Evolutionary conservation across 2,888 invertebrate genomes (phyloP).

Genomic region (Cephus sareptanus): DNA sequence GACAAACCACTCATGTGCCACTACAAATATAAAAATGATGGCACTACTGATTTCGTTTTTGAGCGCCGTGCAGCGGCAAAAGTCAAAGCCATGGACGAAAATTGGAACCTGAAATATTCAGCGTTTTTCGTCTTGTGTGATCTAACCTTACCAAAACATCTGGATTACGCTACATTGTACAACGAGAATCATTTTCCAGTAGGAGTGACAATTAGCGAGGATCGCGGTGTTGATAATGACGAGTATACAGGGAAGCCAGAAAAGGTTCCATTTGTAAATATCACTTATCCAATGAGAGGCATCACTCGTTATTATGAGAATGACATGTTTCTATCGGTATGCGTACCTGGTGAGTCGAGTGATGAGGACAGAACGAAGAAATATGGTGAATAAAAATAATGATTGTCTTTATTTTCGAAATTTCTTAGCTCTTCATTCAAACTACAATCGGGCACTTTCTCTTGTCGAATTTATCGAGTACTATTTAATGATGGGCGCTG

Average conservation of each 20-base stretch:
- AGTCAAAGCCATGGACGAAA: slow-evolving; percentile 65
- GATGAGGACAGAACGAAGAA: not conserved
- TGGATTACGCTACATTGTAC: slow-evolving; percentile 15
- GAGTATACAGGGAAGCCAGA: slow-evolving; percentile 9
- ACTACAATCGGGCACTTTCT: slow-evolving; percentile 64
- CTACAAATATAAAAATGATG: slow-evolving; percentile 33
- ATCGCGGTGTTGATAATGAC: not conserved
- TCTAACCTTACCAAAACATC: slow-evolving; percentile 34
- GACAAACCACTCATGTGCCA: slow-evolving; percentile 24
- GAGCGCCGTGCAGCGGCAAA: slow-evolving; percentile 54
- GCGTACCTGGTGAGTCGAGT: slow-evolving; percentile 32
- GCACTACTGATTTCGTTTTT: slow-evolving; percentile 43
- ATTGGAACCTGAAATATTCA: slow-evolving; percentile 66
- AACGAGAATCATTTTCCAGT: slow-evolving; percentile 26
- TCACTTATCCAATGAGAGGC: slow-evolving; percentile 31
- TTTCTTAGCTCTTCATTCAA: slow-evolving; percentile 60
- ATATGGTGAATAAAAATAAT: not conserved
- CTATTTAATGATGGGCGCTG: slow-evolving; percentile 65
- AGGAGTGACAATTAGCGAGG: slow-evolving; percentile 22
- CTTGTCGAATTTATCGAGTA: slow-evolving; percentile 68
- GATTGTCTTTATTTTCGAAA: slow-evolving; percentile 45
- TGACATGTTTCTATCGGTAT: slow-evolving; percentile 31
- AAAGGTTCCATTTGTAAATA: slow-evolving; percentile 24
- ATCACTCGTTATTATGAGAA: slow-evolving; percentile 13
- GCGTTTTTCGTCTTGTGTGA: slow-evolving; percentile 65